Base-by-base conservation (phyloP, 1,140 invertebrate genomes). In the Condylostylus longicornis region DNA sequence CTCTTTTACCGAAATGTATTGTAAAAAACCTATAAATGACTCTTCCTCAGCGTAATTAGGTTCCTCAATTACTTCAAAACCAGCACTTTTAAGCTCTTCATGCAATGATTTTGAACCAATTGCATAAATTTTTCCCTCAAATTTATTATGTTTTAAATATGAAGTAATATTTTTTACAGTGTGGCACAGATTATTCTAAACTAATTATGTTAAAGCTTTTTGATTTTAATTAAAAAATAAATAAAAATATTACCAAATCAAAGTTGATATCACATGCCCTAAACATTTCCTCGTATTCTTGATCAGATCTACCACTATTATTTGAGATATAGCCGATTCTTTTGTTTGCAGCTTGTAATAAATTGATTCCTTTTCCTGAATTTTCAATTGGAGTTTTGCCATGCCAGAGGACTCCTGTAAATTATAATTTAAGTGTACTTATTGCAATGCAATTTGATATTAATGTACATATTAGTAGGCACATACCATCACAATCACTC, bases 321-420 rank as follows among this genome's bases (percentile, higher is more conserved):
- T 85, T 85, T 1, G 81, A 79, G 3, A 84, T 68, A 40, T 75
- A 74, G 40, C 76, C 68, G 0, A 83, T 62, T 28, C 65, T 68
- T 52, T 85, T 85, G 1, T 77, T 77, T 38, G 72, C 47, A 5
- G 64, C 46, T 38, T 68, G 62, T 3, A 82, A 64, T 19, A 61
- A 54, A 25, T 63, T 61, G 8, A 79, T 54, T 25, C 69, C 64
- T 12, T 69, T 59, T 0, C 68, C 55, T 3, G 68, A 61, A 2
- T 70, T 69, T 6, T 64, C 55, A 7, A 78, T 61, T 9, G 67
- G 60, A 1, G 12, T 7, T 23, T 23, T 23, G n/a, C n/a, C n/a
- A n/a, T n/a, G n/a, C n/a, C n/a, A n/a, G n/a, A n/a, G n/a, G n/a
- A n/a, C n/a, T n/a, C n/a, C n/a, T n/a, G n/a, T n/a, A n/a, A n/a